A percentile compares a stretch with the other conserved stretches of the same genome.
Evolutionary conservation across 2,113 vertebrate species (phyloP).

Genomic region (Pycnonotus jocosus): DNA sequence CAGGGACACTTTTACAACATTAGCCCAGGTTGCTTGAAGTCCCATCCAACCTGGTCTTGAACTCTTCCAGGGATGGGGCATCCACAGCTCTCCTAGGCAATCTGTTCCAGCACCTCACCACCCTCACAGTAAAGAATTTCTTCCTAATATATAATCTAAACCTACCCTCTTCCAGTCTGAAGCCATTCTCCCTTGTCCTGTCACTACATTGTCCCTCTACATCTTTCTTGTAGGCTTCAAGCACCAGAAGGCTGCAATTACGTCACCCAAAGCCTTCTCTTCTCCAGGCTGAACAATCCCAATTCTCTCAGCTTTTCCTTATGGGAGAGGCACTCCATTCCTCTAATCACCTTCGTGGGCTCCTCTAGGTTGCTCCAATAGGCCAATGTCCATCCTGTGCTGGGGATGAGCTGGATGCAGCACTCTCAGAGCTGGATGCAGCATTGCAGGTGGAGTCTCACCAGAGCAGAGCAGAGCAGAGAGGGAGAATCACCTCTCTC

Average conservation of each 20-base stretch:
- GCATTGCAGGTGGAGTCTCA: not conserved
- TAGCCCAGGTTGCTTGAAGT: not conserved
- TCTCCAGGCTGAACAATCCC: not conserved
- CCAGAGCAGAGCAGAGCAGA: not conserved
- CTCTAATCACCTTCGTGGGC: not conserved
- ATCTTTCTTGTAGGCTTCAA: not conserved
- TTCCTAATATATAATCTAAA: not conserved
- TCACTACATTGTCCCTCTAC: not conserved
- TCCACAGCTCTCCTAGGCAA: not conserved
- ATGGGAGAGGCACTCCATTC: not conserved
- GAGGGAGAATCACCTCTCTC: fast-evolving
- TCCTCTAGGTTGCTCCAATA: not conserved
- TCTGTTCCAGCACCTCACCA: not conserved
- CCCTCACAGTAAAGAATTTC: not conserved
- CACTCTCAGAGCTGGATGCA: not conserved
- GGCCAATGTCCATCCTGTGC: not conserved
- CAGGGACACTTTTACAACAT: not conserved
- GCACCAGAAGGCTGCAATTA: not conserved
- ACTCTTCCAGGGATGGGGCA: not conserved
- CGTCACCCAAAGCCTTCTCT: fast-evolving
- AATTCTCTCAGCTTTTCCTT: not conserved
- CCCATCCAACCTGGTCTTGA: not conserved
- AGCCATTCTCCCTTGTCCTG: not conserved
- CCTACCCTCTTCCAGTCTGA: not conserved
- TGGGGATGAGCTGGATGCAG: not conserved